Evolutionary conservation across 2,888 invertebrate species (phyloP).

Genomic region (Azorinus chamasolen): DNA sequence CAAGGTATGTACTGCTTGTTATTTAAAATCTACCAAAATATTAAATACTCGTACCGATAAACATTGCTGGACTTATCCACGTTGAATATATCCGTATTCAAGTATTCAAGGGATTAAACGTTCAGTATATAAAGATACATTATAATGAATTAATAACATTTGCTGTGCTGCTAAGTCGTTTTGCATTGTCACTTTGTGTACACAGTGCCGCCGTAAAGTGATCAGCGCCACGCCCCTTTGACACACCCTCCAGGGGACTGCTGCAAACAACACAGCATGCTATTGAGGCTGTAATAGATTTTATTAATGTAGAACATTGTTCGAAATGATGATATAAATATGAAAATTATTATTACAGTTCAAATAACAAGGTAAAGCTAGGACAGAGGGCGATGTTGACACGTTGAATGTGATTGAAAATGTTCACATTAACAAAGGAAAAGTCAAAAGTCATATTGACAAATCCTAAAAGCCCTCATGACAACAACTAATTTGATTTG

Average conservation of each 20-base stretch:
- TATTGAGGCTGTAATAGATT: slow-evolving; percentile 27
- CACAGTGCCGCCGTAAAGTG: too few relatives aligned
- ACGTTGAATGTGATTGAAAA: slow-evolving; percentile 21
- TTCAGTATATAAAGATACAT: too few relatives aligned
- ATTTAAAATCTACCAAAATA: too few relatives aligned
- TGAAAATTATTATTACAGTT: slow-evolving; percentile 33
- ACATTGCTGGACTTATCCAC: too few relatives aligned
- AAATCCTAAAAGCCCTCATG: slow-evolving; percentile 4
- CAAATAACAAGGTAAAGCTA: slow-evolving; percentile 26
- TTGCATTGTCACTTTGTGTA: too few relatives aligned
- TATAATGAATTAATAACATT: too few relatives aligned
- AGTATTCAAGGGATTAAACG: too few relatives aligned
- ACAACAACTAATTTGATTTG: neutral
- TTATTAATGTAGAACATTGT: slow-evolving; percentile 44
- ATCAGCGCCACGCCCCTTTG: too few relatives aligned
- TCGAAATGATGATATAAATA: slow-evolving; percentile 31
- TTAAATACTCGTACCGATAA: too few relatives aligned
- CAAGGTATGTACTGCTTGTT: too few relatives aligned
- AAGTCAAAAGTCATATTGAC: slow-evolving; percentile 7
- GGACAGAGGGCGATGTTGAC: slow-evolving; percentile 25
- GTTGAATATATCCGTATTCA: too few relatives aligned
- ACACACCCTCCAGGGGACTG: neutral
- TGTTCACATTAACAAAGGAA: neutral
- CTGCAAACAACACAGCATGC: neutral
- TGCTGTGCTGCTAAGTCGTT: too few relatives aligned